These are phyloP conservation scores for Menidia menidia DNA, from an alignment of 2,797 vertebrate genomes.

Conservation along the genomic window DNA sequence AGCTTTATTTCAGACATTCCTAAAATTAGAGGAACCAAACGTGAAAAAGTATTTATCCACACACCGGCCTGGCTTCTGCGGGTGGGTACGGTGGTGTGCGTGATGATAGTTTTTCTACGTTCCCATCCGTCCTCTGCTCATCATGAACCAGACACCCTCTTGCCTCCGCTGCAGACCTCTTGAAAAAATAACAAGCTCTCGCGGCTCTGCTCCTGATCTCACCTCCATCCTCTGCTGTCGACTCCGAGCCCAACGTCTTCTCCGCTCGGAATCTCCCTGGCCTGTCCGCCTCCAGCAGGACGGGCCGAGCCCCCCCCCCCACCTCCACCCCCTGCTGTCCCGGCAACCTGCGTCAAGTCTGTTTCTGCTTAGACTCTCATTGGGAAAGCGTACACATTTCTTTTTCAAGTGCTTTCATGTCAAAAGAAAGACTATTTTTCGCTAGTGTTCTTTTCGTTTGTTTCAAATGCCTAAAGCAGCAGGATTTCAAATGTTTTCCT, in stretches of 20 bases:
- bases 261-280: conserved; percentile 50
- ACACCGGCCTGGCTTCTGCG: conserved; percentile 18
- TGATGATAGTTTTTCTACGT: conserved; percentile 58
- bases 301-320: conserved; percentile 12
- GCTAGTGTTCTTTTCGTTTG: no score
- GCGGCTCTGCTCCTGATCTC: conserved; percentile 52
- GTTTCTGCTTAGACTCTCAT: conserved; percentile 34
- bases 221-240: conserved; percentile 61
- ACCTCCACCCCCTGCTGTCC: conserved; percentile 14
- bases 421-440: no score
- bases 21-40: conserved; percentile 23
- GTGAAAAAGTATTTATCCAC: conserved; percentile 58
- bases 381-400: conserved; percentile 36
- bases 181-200: conserved; percentile 26
- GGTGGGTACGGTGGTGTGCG: conserved; percentile 25
- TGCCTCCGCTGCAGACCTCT: conserved; percentile 16
- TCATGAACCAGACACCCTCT: conserved; percentile 19
- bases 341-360: conserved; percentile 20
- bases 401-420: neutral
- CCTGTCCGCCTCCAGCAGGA: conserved; percentile 28
- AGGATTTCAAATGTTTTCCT: no score
- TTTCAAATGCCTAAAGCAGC: no score
- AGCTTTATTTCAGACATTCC: conserved; percentile 51
- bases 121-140: conserved; percentile 28
- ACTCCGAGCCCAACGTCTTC: conserved; percentile 53